Evolutionary conservation across 2,888 invertebrate genomes (phyloP).

Genomic region (Drosophila glabriapex): DNA sequence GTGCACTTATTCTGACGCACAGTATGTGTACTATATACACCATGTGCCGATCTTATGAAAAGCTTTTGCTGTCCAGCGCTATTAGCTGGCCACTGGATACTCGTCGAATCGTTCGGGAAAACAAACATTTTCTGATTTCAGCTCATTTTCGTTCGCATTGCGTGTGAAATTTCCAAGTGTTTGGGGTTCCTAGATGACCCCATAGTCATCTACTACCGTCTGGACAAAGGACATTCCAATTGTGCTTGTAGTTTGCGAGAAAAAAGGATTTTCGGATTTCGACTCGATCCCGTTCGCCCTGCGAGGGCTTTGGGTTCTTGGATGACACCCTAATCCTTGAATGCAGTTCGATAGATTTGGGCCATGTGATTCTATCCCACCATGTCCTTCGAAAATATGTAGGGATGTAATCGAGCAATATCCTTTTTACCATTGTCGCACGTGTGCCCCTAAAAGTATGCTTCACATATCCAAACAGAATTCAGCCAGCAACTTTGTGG

Average conservation of each 20-base stretch:
- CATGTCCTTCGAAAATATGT: too few relatives aligned
- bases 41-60: neutral
- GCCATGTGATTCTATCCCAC: neutral
- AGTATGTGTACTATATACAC: neutral
- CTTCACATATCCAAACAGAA: neutral
- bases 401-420: too few relatives aligned
- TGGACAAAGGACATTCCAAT: neutral
- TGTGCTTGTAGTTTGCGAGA: neutral
- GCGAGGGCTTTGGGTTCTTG: neutral
- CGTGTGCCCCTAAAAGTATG: neutral
- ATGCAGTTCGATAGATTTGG: neutral
- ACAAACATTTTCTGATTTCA: neutral
- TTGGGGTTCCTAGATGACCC: neutral
- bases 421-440: neutral
- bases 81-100: neutral
- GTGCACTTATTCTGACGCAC: neutral
- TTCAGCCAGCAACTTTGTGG: accelerated
- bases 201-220: neutral
- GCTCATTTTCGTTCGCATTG: neutral
- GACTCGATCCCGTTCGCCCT: neutral
- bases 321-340: neutral
- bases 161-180: neutral
- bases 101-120: neutral
- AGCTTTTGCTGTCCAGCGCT: neutral
- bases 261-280: neutral